Evolutionary conservation across 2,113 vertebrate species (phyloP), one percentile per base, ranked within the genome.

Genomic region (Lates calcarifer): DNA sequence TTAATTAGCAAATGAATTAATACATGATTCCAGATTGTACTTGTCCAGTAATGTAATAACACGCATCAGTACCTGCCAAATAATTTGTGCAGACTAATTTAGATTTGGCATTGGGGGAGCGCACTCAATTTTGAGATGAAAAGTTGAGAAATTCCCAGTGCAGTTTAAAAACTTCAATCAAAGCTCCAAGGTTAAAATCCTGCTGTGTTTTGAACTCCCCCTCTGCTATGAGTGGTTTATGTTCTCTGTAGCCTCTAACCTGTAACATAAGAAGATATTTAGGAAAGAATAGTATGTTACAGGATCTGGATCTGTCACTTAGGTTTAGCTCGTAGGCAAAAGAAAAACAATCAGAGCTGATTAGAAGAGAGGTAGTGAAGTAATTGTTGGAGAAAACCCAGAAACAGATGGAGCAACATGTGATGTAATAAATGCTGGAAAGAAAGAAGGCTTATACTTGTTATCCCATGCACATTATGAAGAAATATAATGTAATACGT

Each of bases 31-130:
- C 45, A 79, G 64, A 41, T 77, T 65, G 77, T 58, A 53, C 83
- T 86, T 77, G 78, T 80, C 82, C 84, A 82, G 74, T 79, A 78
- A 84, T 82, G 75, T 76, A 92, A 89, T 90, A 82, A 88, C 89
- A 92, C 81, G 87, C 87, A 82, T 76, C 83, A 83, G 49, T 79
- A 86, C 69, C 81, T 81, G 83, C 82, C 90, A 77, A 86, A 86
- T 80, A 28, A 51, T 88, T 86, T 64, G n/a, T 22, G 12, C 43
- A 15, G 77, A 61, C 88, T 88, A 49, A 88, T 83, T 87, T 81
- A 53, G 63, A 77, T 74, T 72, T 64, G 58, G 77, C 76, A 49
- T 60, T 37, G 45, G 22, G 66, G 71, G 58, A 35, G 8, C 2
- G 15, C 2, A 57, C 47, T 83, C 71, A 79, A 81, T 83, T 75